Evolutionary conservation across 2,888 invertebrate genomes (phyloP), one percentile per base, ranked within the genome.

Genomic region (Thelaira solivaga): DNA sequence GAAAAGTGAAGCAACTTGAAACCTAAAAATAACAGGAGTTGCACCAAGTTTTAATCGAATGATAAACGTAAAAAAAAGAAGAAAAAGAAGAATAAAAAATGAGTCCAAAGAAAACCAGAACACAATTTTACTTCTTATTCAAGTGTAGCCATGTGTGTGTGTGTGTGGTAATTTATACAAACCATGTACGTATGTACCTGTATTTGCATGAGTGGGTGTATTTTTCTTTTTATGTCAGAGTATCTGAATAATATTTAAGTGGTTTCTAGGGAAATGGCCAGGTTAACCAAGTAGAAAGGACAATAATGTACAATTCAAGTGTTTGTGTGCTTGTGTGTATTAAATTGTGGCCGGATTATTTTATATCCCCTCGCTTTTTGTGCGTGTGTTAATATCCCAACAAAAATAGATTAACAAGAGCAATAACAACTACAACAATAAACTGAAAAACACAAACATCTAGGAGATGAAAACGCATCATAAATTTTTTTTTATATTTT

Each of bases 221-320:
- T 20, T 20, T 47, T 16, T 45, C 41, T 26, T 41, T 45, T 41
- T 45, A 22, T 29, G 16, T 31, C 10, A 41, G 7, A 55, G 31
- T 57, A 67, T 74, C 73, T 65, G 74, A 47, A 68, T 61, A 74
- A 68, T 31, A 61, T 22, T 43, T 61, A 74, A 78, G 69, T 74
- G 74, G 69, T 74, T 69, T 53, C 69, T 55, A 47, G 55, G 61
- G 69, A 74, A 74, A 71, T 78, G 61, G 74, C 72, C 65, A 71
- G 65, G 74, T 69, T 74, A 78, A 78, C 69, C 69, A 69, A 69
- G 59, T 55, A 53, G 22, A 61, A 65, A 39, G 59, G 53, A 73
- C 57, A 55, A 55, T 53, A 20, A 39, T 41, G 26, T 20, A 31
- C 10, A 31, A 47, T 20, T n/a, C 36, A 7, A 18, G 11, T 13